Percentiles rank a stretch among this genome's conserved stretches.
Evolutionary conservation across 2,888 invertebrate species (phyloP).

Genomic region (Phrixothrix hirtus): DNA sequence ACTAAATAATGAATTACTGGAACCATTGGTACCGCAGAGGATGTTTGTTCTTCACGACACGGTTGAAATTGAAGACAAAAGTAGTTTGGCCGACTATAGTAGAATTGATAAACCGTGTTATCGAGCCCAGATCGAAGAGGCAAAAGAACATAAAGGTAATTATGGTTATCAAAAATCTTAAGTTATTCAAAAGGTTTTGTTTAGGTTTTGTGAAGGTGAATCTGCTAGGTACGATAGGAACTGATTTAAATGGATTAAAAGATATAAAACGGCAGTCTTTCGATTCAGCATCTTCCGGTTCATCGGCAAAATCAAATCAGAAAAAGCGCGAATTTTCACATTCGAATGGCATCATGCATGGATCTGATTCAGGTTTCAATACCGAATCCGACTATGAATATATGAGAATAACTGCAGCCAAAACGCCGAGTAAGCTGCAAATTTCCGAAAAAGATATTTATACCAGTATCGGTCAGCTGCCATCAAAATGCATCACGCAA

Average conservation of each 20-base stretch:
- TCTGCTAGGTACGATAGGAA: constrained; percentile 52
- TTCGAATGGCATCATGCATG: not conserved
- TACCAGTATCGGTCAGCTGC: constrained; percentile 58
- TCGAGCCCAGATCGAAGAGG: constrained; percentile 64
- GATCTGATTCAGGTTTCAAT: constrained; percentile 19
- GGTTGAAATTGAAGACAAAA: constrained; percentile 69
- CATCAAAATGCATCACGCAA: constrained; percentile 59
- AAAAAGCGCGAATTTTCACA: not conserved
- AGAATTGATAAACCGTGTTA: constrained; percentile 66
- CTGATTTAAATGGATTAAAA: not conserved
- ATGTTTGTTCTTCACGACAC: constrained; percentile 74
- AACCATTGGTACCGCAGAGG: constrained; percentile 66
- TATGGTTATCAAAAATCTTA: too few relatives aligned
- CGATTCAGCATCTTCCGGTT: constrained; percentile 4
- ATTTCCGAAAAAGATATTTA: constrained; percentile 54
- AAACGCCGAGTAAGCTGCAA: constrained; percentile 63
- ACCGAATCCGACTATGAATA: constrained; percentile 62
- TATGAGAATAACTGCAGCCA: constrained; percentile 63
- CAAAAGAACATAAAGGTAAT: constrained; percentile 54
- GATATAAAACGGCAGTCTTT: constrained; percentile 1
- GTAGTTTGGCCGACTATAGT: constrained; percentile 62
- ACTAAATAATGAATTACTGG: constrained; percentile 50
- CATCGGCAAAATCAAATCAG: not conserved
- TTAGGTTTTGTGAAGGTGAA: constrained; percentile 64
- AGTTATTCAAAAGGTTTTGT: too few relatives aligned